These are phyloP conservation scores for Drosophila obscura DNA, from an alignment of 1,140 invertebrate genomes.

Conservation along the genomic window DNA sequence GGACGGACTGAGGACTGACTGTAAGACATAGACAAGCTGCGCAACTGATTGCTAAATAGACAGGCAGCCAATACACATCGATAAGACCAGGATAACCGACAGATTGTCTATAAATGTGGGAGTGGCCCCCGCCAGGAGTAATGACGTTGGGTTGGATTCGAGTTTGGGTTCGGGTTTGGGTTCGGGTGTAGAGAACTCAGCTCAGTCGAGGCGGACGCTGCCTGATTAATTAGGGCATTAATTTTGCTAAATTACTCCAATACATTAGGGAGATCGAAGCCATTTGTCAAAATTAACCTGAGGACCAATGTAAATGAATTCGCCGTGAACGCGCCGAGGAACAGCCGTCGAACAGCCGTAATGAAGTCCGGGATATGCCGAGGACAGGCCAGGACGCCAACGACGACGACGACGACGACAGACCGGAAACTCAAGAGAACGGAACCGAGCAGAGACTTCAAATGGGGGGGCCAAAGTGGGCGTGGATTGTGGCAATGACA, in stretches of 20 bases:
- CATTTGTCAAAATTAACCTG: constrained; percentile 83
- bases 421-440: no score
- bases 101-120: constrained; percentile 44
- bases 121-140: no score
- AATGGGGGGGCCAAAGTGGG: constrained; percentile 18
- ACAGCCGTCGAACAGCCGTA: constrained; percentile 9
- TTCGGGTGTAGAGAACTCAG: not conserved
- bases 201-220: constrained; percentile 31
- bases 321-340: constrained; percentile 7
- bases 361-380: constrained; percentile 36
- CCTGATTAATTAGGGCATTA: constrained; percentile 81
- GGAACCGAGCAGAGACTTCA: constrained; percentile 3
- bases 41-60: constrained; percentile 67
- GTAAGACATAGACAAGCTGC: constrained; percentile 55
- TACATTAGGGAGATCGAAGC: constrained; percentile 82
- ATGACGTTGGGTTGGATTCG: not conserved
- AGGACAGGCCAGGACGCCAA: constrained; percentile 4
- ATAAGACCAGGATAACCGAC: constrained; percentile 50
- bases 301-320: constrained; percentile 74
- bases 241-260: constrained; percentile 83
- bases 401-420: not conserved
- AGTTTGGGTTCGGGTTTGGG: not conserved
- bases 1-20: not conserved
- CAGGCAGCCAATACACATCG: constrained; percentile 60
- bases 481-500: constrained; percentile 46